phyloP scores from a whole-genome alignment of 2,113 vertebrate species.

The Pica pica region DNA sequence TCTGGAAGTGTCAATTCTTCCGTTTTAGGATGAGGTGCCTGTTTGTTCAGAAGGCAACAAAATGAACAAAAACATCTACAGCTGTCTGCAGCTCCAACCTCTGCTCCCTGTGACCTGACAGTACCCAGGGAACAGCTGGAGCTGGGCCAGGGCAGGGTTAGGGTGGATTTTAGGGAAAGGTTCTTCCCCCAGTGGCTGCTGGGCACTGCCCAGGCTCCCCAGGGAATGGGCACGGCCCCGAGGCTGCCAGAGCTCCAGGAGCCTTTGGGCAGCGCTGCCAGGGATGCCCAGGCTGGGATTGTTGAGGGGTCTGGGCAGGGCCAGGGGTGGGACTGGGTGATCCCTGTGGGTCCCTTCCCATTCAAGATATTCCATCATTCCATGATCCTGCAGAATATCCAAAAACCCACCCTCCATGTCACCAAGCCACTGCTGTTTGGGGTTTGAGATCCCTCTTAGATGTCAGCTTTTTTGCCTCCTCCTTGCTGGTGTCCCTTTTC shows the following conservation, averaged over 20 bases:
- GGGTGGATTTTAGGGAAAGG: background rate
- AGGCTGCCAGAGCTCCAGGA: background rate
- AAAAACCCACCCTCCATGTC: background rate
- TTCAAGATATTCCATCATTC: background rate
- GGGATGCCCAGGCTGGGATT: background rate
- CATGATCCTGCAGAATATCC: background rate
- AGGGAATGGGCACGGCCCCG: background rate
- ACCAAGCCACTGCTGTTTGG: background rate
- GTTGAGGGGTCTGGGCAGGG: background rate
- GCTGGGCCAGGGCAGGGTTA: fast-evolving
- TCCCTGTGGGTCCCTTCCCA: fast-evolving
- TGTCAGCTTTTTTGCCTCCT: background rate
- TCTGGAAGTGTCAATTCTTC: background rate
- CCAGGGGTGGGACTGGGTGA: fast-evolving
- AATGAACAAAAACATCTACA: background rate
- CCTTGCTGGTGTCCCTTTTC: background rate
- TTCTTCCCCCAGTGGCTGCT: background rate
- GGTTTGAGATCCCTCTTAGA: background rate
- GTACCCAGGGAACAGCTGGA: fast-evolving
- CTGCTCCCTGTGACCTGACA: background rate
- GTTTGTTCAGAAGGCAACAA: background rate
- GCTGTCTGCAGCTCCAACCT: background rate
- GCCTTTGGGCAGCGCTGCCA: background rate
- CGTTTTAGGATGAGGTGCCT: background rate
- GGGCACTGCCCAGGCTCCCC: background rate